Evolutionary conservation across 2,888 invertebrate species (phyloP).

Genomic region (Lasioglossum vierecki): DNA sequence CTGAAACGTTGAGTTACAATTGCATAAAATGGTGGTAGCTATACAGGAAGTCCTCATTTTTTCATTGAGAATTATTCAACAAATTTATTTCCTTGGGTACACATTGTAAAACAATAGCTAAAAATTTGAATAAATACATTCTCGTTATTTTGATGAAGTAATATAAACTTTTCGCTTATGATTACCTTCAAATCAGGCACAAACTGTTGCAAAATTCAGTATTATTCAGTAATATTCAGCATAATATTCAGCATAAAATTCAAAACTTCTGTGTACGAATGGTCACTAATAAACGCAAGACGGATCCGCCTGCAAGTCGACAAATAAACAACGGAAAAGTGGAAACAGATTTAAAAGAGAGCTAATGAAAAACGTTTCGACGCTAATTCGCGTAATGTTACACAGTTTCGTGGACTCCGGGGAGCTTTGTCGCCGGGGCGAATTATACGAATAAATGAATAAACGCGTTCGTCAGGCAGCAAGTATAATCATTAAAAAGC

Average conservation of each 20-base stretch:
- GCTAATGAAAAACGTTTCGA: not conserved
- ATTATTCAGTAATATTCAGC: not conserved
- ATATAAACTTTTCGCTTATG: not conserved
- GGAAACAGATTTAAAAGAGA: not conserved
- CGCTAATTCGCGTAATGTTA: not conserved
- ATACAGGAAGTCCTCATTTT: no score
- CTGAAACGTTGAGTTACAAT: no score
- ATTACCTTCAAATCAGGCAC: not conserved
- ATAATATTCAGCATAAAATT: not conserved
- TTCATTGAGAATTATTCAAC: no score
- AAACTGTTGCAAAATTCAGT: not conserved
- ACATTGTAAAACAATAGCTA: no score
- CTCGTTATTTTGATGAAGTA: no score
- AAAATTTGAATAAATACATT: no score
- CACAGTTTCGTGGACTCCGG: not conserved
- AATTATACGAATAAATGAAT: slow-evolving; percentile 5
- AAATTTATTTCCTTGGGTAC: no score
- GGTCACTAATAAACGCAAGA: not conserved
- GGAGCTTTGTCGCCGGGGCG: not conserved
- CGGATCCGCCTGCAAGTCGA: not conserved
- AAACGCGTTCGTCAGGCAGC: slow-evolving; percentile 8
- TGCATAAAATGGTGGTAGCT: no score
- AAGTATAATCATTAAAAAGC: slow-evolving; percentile 13
- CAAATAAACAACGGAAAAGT: not conserved
- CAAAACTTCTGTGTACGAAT: not conserved